phyloP scores from a whole-genome alignment of 2,113 vertebrate species.

The Anser brachyrhynchus region DNA sequence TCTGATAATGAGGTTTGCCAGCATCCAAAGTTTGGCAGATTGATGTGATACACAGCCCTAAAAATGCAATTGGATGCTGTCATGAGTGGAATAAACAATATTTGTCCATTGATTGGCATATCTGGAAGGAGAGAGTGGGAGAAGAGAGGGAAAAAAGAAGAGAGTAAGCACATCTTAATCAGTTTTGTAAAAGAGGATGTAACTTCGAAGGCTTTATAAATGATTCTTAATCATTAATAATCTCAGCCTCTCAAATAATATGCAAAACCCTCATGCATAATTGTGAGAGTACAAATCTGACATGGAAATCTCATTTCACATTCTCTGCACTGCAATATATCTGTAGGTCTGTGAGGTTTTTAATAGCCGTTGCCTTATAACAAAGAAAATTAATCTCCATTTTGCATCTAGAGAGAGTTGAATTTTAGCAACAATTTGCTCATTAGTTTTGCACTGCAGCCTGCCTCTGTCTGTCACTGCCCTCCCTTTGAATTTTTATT shows the following conservation, averaged over 20 bases:
- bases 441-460: constrained; percentile 33
- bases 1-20: neutral
- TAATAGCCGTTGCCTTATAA: constrained; percentile 18
- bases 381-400: constrained; percentile 57
- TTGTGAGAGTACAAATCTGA: neutral
- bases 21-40: neutral
- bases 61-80: neutral
- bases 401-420: constrained; percentile 23
- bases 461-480: neutral
- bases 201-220: neutral
- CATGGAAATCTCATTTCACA: constrained; percentile 22
- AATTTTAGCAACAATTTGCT: constrained; percentile 12
- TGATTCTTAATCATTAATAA: neutral
- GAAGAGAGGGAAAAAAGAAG: neutral
- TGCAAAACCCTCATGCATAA: neutral
- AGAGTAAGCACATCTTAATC: neutral
- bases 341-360: neutral
- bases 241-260: neutral
- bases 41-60: neutral
- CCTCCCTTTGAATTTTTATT: constrained; percentile 43
- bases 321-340: neutral
- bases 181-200: neutral
- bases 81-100: neutral
- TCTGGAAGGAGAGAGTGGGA: neutral
- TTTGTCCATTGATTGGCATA: neutral